These are phyloP conservation scores for Rhagonycha lutea DNA, from an alignment of 2,888 invertebrate genomes.

Conservation along the genomic window DNA sequence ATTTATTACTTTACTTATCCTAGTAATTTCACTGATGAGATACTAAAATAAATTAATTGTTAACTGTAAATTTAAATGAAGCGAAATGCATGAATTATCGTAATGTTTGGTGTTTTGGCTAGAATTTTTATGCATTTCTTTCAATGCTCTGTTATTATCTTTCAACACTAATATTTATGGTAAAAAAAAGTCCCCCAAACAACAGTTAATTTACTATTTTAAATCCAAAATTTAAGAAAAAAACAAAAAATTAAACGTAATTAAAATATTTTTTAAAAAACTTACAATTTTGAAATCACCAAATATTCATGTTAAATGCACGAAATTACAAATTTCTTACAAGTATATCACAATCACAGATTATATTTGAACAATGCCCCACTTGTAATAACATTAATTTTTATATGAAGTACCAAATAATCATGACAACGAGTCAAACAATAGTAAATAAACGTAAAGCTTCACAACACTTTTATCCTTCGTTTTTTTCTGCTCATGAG, in stretches of 20 bases:
- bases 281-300: neutral
- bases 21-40: no score
- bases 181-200: no score
- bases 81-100: no score
- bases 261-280: neutral
- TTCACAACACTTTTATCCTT: constrained; percentile 22
- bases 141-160: no score
- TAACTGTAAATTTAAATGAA: no score
- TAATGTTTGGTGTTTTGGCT: no score
- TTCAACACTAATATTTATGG: no score
- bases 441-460: constrained; percentile 19
- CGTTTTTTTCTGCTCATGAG: constrained; percentile 25
- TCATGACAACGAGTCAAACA: constrained; percentile 10
- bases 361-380: neutral
- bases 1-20: no score
- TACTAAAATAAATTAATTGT: no score
- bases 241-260: neutral
- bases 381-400: neutral
- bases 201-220: no score
- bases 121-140: no score
- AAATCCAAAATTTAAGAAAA: no score
- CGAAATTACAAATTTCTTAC: neutral
- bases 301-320: neutral
- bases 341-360: neutral
- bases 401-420: neutral